Evolutionary conservation across 1,140 invertebrate species (phyloP).

Genomic region (Drosophila willistoni): DNA sequence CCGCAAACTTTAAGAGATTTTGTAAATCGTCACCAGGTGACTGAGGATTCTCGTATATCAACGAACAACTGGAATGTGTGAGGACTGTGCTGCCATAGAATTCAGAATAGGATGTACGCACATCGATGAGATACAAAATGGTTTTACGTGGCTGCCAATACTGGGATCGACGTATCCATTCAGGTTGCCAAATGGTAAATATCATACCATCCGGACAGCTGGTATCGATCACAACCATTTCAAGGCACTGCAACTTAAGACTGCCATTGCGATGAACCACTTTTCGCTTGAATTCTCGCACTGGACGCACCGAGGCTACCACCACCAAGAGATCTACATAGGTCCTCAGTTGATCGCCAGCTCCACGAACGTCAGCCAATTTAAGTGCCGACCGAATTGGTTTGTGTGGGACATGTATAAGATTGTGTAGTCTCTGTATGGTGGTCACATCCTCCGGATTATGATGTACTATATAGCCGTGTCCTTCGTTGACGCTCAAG

Average conservation of each 20-base stretch:
- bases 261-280: conserved; percentile 41
- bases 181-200: conserved; percentile 83
- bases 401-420: conserved; percentile 84
- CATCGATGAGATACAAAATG: conserved; percentile 84
- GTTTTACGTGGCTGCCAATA: conserved; percentile 83
- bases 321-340: conserved; percentile 82
- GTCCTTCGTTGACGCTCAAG: conserved; percentile 85
- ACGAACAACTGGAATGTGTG: conserved; percentile 67
- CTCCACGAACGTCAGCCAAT: conserved; percentile 79
- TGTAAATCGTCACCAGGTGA: conserved; percentile 30
- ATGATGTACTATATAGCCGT: conserved; percentile 83
- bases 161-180: conserved; percentile 75
- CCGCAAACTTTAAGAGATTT: conserved; percentile 49
- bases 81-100: conserved; percentile 76
- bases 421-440: conserved; percentile 46
- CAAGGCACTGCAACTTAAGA: conserved; percentile 71
- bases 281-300: conserved; percentile 76
- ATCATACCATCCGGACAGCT: conserved; percentile 78
- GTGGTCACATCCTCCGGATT: conserved; percentile 69
- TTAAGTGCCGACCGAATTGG: conserved; percentile 75
- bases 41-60: conserved; percentile 83
- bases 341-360: not conserved
- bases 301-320: conserved; percentile 70
- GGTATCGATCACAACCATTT: conserved; percentile 83
- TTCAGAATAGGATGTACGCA: conserved; percentile 80